These are phyloP conservation scores for Morone saxatilis DNA, from an alignment of 2,113 vertebrate species.

Conservation along the genomic window DNA sequence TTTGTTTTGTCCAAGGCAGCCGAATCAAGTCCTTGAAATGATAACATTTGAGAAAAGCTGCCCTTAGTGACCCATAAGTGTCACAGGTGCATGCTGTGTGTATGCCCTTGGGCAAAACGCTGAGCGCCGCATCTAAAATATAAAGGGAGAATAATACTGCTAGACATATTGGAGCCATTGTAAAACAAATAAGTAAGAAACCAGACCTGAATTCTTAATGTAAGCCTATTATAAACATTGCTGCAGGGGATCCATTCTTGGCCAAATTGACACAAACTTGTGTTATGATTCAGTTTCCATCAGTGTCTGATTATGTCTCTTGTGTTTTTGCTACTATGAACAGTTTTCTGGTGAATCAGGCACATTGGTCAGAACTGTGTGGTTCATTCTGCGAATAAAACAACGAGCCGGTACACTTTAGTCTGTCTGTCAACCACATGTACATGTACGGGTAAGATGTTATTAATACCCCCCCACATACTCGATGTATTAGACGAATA, in stretches of 20 bases:
- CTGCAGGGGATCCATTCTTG: conserved; percentile 21
- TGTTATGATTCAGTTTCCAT: conserved; percentile 13
- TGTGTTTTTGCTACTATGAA: background rate
- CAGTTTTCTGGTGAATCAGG: background rate
- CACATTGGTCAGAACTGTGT: background rate
- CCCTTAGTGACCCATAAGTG: background rate
- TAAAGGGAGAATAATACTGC: background rate
- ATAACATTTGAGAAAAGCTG: background rate
- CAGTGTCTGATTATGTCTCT: background rate
- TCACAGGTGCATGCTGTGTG: conserved; percentile 12
- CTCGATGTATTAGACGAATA: background rate
- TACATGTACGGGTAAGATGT: background rate
- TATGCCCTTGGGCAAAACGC: conserved; percentile 24
- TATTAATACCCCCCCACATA: background rate
- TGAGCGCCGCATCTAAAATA: background rate
- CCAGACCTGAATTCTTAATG: conserved; percentile 22
- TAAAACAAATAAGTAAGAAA: conserved; percentile 2
- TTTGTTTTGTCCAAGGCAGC: conserved; percentile 11
- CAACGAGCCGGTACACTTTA: background rate
- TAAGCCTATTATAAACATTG: background rate
- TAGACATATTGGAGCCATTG: conserved; percentile 7
- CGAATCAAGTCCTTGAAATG: conserved; percentile 15
- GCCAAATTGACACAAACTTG: conserved; percentile 1
- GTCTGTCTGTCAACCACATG: background rate
- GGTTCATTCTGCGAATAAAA: background rate